Conservation (phyloP, 2,888 invertebrate genomes). For the Cosmia trapezina region DNA sequence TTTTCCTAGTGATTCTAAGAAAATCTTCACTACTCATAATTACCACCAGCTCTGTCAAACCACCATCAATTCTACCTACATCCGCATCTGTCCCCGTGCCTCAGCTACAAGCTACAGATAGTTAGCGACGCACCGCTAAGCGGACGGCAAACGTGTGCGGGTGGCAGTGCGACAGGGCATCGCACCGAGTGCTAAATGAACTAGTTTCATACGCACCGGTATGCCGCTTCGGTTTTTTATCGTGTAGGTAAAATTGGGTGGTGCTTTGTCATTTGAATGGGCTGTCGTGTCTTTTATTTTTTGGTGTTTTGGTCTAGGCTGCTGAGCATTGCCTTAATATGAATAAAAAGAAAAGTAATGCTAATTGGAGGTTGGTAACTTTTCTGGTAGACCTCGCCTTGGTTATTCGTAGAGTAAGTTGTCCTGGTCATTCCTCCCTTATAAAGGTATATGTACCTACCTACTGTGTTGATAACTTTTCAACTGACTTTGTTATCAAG, state of each 20-base stretch:
- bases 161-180: slow-evolving; percentile 86
- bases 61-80: slow-evolving; percentile 49
- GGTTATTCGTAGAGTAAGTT: neutral
- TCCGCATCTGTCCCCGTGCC: slow-evolving; percentile 47
- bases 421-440: neutral
- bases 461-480: neutral
- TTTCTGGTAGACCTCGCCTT: neutral
- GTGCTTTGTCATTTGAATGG: slow-evolving; percentile 27
- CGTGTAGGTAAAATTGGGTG: slow-evolving; percentile 58
- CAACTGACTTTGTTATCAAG: neutral
- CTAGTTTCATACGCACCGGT: slow-evolving; percentile 80
- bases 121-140: slow-evolving; percentile 86
- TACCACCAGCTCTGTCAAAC: neutral
- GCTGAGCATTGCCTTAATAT: neutral
- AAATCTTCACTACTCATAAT: neutral
- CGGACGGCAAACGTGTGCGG: slow-evolving; percentile 86
- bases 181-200: slow-evolving; percentile 86
- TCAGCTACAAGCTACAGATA: slow-evolving; percentile 75
- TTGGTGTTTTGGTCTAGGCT: slow-evolving; percentile 3
- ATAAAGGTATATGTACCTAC: neutral
- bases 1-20: too few species aligned
- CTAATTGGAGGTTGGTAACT: neutral
- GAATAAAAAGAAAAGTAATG: neutral
- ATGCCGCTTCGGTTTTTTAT: slow-evolving; percentile 59
- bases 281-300: slow-evolving; percentile 49